A percentile compares a stretch with the other conserved stretches of the same genome.
phyloP scores from a whole-genome alignment of 1,140 invertebrate genomes.

The Drosophila sturtevanti region DNA sequence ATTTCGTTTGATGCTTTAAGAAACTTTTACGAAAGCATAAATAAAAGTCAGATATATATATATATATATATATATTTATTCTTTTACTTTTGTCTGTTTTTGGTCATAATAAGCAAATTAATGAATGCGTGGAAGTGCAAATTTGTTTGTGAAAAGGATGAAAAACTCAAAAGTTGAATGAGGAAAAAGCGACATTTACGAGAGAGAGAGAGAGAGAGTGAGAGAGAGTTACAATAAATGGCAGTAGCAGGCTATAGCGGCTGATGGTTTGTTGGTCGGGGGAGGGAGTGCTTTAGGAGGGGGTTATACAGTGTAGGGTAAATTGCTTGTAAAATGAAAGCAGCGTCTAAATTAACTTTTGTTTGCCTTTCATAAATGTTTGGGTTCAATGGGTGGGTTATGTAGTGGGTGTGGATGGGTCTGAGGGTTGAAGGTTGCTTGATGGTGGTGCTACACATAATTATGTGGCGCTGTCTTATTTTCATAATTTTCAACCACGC shows the following conservation, averaged over 20 bases:
- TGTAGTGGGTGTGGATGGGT: neutral
- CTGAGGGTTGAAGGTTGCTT: neutral
- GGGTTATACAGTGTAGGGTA: conserved; percentile 36
- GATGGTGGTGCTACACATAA: conserved; percentile 59
- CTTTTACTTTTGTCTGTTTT: conserved; percentile 14
- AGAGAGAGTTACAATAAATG: conserved; percentile 38
- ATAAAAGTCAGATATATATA: neutral
- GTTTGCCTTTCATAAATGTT: conserved; percentile 75
- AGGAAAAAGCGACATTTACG: conserved; percentile 53
- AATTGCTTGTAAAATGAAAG: conserved; percentile 82
- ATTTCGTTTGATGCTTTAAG: conserved; percentile 30
- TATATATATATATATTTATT: neutral
- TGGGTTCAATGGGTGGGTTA: neutral
- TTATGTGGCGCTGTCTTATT: conserved; percentile 78
- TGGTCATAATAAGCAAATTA: conserved; percentile 68
- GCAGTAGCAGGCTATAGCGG: conserved; percentile 5
- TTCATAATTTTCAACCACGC: conserved; percentile 58
- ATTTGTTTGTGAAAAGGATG: conserved; percentile 71
- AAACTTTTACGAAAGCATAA: conserved; percentile 14
- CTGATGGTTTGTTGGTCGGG: too few species aligned
- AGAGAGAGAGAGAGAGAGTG: conserved; percentile 4
- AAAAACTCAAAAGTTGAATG: conserved; percentile 41
- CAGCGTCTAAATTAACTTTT: conserved; percentile 81
- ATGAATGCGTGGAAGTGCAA: conserved; percentile 75
- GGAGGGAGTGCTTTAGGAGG: too few species aligned